Evolutionary conservation across 2,113 vertebrate genomes (phyloP), one percentile per base, ranked within the genome.

Genomic region (Caranx melampygus): DNA sequence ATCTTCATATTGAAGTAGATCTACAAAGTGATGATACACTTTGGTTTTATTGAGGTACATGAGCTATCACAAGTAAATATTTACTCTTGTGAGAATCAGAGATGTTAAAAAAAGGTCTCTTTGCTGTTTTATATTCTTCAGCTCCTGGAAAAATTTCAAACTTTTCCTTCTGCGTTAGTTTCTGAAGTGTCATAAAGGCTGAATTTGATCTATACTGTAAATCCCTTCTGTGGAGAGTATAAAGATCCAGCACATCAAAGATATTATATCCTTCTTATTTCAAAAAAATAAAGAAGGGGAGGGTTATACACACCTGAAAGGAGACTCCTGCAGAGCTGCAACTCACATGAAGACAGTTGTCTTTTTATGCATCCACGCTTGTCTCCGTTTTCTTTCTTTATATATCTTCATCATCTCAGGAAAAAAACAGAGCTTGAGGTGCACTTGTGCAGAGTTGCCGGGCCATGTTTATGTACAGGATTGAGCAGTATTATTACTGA

Each of bases 221-320:
- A 87, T 86, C 78, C 76, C 74, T 54, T 65, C 91, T 94, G 94
- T 94, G 85, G 90, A 95, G 94, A 94, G 93, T 94, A 94, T 92
- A 94, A 83, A 82, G 13, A 88, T 78, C 83, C 49, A 87, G 57
- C 78, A 66, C 79, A 88, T 91, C 81, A 84, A 88, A 90, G 81
- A 81, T 84, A 72, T 31, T 72, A 92, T 90, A 92, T 83, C 75
- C 90, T 88, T 37, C 87, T 65, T 51, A n/a, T 79, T 70, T 70
- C 11, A 60, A 82, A 68, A 72, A 52, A 35, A 21, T 9, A 20
- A 20, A 18, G n/a, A 16, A 18, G 6, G 12, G 5, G 15, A 14
- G 45, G 15, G 45, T 4, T 10, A 11, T 33, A 70, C 47, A 45
- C 52, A 75, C 75, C 72, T 63, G 14, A 73, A 69, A 79, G 57